phyloP scores from a whole-genome alignment of 2,888 invertebrate genomes.

The Empis stercorea region DNA sequence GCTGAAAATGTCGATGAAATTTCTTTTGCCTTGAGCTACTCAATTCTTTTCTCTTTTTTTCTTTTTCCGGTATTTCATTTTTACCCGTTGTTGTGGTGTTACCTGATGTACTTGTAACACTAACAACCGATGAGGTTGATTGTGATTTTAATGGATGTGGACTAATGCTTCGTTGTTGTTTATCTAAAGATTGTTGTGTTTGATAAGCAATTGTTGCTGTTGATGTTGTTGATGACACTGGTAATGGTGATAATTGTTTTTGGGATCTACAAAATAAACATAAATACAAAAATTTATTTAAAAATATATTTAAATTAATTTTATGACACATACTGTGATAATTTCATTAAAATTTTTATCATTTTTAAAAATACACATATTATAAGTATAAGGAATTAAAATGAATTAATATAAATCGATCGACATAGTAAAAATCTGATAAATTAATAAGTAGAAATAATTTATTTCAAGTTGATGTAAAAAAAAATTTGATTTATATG shows the following conservation, averaged over 20 bases:
- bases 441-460: too few relatives aligned
- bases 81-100: constrained; percentile 13
- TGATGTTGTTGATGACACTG: constrained; percentile 18
- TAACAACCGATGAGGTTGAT: constrained; percentile 16
- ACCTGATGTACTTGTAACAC: constrained; percentile 15
- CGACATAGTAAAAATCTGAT: too few relatives aligned
- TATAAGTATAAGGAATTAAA: too few relatives aligned
- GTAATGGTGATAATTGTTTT: constrained; percentile 20
- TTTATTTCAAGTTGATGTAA: too few relatives aligned
- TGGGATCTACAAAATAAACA: constrained; percentile 22
- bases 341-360: too few relatives aligned
- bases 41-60: constrained; percentile 33
- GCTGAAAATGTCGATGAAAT: constrained; percentile 76
- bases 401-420: too few relatives aligned
- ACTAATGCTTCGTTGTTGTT: constrained; percentile 23
- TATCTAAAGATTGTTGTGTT: background rate
- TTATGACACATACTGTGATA: too few relatives aligned
- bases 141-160: constrained; percentile 20
- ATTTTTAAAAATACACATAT: too few relatives aligned
- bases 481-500: too few relatives aligned
- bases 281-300: too few relatives aligned
- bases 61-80: constrained; percentile 26
- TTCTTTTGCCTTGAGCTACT: constrained; percentile 63
- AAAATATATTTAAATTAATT: too few relatives aligned
- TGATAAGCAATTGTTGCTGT: constrained; percentile 11